These are phyloP conservation scores for Sclerodermus sp. DNA, from an alignment of 2,888 invertebrate genomes.

Conservation along the genomic window DNA sequence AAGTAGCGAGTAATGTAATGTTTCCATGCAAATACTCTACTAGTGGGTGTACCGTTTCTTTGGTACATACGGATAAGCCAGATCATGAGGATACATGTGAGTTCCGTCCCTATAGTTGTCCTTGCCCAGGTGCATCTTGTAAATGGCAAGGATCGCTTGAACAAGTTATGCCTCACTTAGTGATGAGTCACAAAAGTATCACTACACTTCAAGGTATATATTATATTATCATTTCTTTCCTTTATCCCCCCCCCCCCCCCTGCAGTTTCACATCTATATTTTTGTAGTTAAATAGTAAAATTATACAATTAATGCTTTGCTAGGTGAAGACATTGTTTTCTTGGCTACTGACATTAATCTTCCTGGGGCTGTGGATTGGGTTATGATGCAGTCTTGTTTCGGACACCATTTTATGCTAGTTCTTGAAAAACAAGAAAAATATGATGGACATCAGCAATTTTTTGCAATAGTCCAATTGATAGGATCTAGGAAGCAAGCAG, in stretches of 20 bases:
- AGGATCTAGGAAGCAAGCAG: conserved; percentile 97
- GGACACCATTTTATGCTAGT: conserved; percentile 99
- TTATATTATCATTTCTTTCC: not conserved
- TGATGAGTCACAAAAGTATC: conserved; percentile 96
- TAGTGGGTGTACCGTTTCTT: conserved; percentile 89
- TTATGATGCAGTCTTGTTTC: conserved; percentile 99
- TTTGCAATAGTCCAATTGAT: conserved; percentile 99
- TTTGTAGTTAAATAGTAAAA: not conserved
- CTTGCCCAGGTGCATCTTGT: conserved; percentile 99
- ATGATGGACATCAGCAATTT: conserved; percentile 94
- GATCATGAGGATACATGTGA: conserved; percentile 99
- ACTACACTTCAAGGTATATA: conserved; percentile 89
- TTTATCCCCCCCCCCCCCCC: no score
- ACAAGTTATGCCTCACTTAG: conserved; percentile 97
- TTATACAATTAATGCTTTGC: no score
- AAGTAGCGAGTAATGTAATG: conserved; percentile 96
- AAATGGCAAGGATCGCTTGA: conserved; percentile 99
- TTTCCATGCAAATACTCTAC: conserved; percentile 98
- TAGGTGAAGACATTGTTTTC: conserved; percentile 98
- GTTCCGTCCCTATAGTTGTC: conserved; percentile 97
- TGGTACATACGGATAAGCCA: conserved; percentile 95
- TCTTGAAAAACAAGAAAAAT: conserved; percentile 97
- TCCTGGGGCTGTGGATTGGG: conserved; percentile 99
- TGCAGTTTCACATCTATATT: no score
- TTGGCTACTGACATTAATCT: conserved; percentile 99